phyloP scores from a whole-genome alignment of 2,888 invertebrate genomes.

The Halocaridina rubra region DNA sequence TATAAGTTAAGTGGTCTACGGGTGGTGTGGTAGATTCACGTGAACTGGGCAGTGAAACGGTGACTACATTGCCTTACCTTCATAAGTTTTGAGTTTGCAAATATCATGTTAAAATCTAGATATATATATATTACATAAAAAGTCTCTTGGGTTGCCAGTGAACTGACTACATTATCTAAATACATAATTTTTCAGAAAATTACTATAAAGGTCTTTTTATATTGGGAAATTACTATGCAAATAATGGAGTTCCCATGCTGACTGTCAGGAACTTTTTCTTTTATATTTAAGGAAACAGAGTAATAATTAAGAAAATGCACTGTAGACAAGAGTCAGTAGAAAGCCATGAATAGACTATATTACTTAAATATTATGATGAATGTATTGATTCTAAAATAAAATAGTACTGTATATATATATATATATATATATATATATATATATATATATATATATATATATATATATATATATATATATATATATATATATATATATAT shows the following conservation, averaged over 20 bases:
- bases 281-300: constrained; percentile 4
- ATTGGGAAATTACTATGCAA: not conserved
- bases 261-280: constrained; percentile 43
- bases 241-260: constrained; percentile 43
- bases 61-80: constrained; percentile 41
- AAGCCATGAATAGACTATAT: constrained; percentile 25
- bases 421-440: no score
- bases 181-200: not conserved
- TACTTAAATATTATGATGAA: no score
- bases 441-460: no score
- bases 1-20: not conserved
- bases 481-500: no score
- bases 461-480: no score
- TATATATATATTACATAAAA: not conserved
- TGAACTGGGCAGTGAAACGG: constrained; percentile 23
- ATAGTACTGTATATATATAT: no score
- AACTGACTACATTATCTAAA: no score
- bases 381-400: no score
- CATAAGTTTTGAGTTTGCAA: constrained; percentile 6
- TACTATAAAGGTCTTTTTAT: not conserved
- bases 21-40: constrained; percentile 3
- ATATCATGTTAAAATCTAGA: not conserved
- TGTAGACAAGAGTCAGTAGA: constrained; percentile 7
- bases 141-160: constrained; percentile 45
- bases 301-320: constrained; percentile 5